Conservation (phyloP, 2,113 vertebrate genomes). For the Eleginops maclovinus region DNA sequence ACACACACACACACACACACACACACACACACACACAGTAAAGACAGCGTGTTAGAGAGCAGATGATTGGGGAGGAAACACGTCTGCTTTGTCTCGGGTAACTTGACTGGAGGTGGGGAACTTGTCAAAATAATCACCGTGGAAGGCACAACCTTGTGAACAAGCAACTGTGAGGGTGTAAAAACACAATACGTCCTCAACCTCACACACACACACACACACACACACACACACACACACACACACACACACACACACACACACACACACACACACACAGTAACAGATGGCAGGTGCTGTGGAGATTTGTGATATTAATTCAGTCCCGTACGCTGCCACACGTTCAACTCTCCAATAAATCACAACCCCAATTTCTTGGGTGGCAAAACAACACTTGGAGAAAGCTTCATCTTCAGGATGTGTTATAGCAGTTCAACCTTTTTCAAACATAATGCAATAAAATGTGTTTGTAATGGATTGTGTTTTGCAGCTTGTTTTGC, state of each 20-base stretch:
- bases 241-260: neutral
- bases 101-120: conserved; percentile 7
- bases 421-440: too few species aligned
- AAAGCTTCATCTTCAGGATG: neutral
- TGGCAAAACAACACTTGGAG: neutral
- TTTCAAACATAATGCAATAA: neutral
- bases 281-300: conserved; percentile 19
- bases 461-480: neutral
- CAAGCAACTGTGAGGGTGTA: neutral
- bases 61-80: neutral
- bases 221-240: conserved; percentile 1
- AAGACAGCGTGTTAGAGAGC: neutral
- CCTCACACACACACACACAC: neutral
- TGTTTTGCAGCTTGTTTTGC: neutral
- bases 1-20: too few species aligned
- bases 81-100: neutral
- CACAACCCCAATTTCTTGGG: neutral
- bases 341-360: conserved; percentile 2
- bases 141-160: neutral
- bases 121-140: neutral
- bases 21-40: neutral
- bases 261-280: neutral
- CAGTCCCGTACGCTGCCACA: neutral
- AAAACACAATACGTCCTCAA: neutral
- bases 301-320: conserved; percentile 19